A percentile compares a stretch with the other conserved stretches of the same genome.
phyloP scores from a whole-genome alignment of 2,888 invertebrate genomes.

The Latrodectus hesperus region DNA sequence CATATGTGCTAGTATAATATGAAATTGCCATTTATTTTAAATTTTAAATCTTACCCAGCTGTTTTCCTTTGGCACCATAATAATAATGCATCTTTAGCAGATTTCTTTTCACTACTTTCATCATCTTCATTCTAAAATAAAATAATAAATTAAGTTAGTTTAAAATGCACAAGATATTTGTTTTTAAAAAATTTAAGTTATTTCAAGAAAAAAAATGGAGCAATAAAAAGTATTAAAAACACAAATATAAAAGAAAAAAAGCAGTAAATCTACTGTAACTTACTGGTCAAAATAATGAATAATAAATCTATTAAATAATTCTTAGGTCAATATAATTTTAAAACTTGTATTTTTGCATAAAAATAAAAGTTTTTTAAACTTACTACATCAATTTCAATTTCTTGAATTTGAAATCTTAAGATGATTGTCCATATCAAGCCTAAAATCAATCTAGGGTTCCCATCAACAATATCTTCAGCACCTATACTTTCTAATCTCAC shows the following conservation, averaged over 20 bases:
- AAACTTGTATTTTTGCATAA: background rate
- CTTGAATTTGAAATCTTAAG: constrained; percentile 98
- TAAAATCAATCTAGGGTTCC: constrained; percentile 95
- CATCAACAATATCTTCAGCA: constrained; percentile 98
- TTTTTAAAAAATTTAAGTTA: too few relatives aligned
- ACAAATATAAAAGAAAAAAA: too few relatives aligned
- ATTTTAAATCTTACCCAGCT: constrained; percentile 82
- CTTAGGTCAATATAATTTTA: too few relatives aligned
- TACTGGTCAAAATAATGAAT: too few relatives aligned
- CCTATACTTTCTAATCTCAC: constrained; percentile 98
- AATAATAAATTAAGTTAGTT: background rate
- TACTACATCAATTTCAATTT: constrained; percentile 97
- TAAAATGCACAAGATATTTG: background rate
- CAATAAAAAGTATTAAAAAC: too few relatives aligned
- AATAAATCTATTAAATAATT: too few relatives aligned
- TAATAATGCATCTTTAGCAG: constrained; percentile 97
- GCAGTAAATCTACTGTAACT: too few relatives aligned
- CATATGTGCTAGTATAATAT: too few relatives aligned
- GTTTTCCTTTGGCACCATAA: constrained; percentile 99
- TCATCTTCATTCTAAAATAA: constrained; percentile 89
- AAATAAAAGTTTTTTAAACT: constrained; percentile 74
- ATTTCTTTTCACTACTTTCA: constrained; percentile 97
- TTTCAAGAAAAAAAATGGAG: too few relatives aligned
- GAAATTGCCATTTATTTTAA: background rate
- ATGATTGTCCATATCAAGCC: constrained; percentile 99